Conservation (phyloP, 2,113 vertebrate species). For the Zootoca vivipara region DNA sequence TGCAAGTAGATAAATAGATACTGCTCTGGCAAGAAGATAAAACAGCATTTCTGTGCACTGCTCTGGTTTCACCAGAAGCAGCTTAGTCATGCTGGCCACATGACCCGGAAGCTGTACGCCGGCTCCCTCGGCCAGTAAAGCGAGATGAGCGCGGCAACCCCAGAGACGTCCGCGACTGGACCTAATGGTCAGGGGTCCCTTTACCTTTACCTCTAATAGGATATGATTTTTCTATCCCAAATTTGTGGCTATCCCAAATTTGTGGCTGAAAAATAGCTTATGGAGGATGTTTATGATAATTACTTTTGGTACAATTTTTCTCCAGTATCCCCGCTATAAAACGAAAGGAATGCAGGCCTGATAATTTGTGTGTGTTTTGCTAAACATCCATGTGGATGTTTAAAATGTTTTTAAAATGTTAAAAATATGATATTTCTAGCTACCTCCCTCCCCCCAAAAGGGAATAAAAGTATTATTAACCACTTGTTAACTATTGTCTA, state of each 20-base stretch:
- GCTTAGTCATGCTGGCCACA: too few species aligned
- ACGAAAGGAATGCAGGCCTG: neutral
- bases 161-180: too few species aligned
- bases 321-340: neutral
- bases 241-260: neutral
- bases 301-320: neutral
- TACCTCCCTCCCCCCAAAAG: neutral
- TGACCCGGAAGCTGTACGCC: too few species aligned
- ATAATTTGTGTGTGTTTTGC: neutral
- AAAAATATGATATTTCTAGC: neutral
- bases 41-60: too few species aligned
- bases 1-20: too few species aligned
- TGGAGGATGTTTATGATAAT: neutral
- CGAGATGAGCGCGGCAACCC: too few species aligned
- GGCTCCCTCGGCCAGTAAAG: too few species aligned
- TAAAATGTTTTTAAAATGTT: too few species aligned
- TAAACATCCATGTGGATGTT: neutral
- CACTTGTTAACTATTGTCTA: conserved; percentile 35
- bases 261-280: neutral
- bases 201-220: too few species aligned
- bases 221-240: neutral
- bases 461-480: neutral
- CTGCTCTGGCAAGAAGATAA: too few species aligned
- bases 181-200: too few species aligned
- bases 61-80: too few species aligned